Evolutionary conservation across 2,113 vertebrate genomes (phyloP).

Genomic region (Riparia riparia): DNA sequence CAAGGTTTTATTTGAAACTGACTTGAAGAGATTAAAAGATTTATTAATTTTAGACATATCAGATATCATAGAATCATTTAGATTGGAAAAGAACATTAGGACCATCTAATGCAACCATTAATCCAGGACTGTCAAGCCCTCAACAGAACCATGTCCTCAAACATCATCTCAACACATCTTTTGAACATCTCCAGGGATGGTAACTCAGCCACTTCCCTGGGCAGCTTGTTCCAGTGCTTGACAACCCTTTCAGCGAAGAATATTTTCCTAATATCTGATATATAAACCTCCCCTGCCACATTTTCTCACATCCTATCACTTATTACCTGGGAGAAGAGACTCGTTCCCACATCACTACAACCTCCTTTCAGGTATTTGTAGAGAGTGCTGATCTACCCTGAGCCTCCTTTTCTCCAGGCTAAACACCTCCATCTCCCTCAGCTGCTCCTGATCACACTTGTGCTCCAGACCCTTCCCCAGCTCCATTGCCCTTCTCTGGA

Average conservation of each 20-base stretch:
- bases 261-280: not conserved
- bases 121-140: not conserved
- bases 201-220: not conserved
- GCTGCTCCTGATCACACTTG: not conserved
- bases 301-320: not conserved
- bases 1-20: not conserved
- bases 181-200: too few relatives aligned
- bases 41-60: not conserved
- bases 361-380: not conserved
- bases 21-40: not conserved
- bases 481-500: not conserved
- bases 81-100: not conserved
- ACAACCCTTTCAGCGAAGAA: not conserved
- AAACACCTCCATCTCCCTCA: not conserved
- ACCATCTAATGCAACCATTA: not conserved
- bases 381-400: rapidly evolving
- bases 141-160: not conserved
- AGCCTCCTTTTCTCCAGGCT: not conserved
- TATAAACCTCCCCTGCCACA: not conserved
- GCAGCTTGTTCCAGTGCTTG: not conserved
- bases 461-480: not conserved
- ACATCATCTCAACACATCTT: not conserved
- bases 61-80: not conserved
- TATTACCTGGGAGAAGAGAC: not conserved
- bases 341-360: not conserved